Conservation (phyloP, 2,888 invertebrate species). For the Thecophora atra region DNA sequence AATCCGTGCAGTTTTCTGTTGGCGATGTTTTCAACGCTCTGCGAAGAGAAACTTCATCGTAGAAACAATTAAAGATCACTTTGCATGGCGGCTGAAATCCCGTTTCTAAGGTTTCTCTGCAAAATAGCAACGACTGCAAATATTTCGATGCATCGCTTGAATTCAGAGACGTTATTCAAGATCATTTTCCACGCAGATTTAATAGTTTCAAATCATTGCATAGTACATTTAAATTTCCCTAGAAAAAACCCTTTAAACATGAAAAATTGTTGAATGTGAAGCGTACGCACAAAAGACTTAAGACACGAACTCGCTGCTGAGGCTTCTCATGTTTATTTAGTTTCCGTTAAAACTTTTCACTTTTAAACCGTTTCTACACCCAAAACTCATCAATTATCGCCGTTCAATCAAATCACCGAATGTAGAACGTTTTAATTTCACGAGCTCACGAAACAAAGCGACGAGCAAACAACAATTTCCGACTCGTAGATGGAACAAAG, state of each 20-base stretch:
- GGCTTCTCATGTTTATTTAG: conserved; percentile 1
- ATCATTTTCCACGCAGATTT: too few relatives aligned
- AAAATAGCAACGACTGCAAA: too few relatives aligned
- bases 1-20: too few relatives aligned
- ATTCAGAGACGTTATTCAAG: too few relatives aligned
- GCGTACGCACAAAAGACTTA: conserved; percentile 44
- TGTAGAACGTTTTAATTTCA: conserved; percentile 19
- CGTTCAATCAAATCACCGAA: not conserved
- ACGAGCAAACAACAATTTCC: conserved; percentile 41
- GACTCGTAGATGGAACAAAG: not conserved
- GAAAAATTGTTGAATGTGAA: not conserved
- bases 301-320: conserved; percentile 40
- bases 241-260: not conserved
- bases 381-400: not conserved
- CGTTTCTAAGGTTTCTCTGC: too few relatives aligned
- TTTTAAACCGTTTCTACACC: conserved; percentile 12
- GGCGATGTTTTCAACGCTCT: too few relatives aligned
- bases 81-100: too few relatives aligned
- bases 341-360: conserved; percentile 25
- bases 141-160: too few relatives aligned
- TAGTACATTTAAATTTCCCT: not conserved
- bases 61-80: too few relatives aligned
- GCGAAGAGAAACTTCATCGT: too few relatives aligned
- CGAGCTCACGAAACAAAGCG: conserved; percentile 30
- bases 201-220: not conserved